phyloP scores from a whole-genome alignment of 2,888 invertebrate genomes.

The Venusia cambrica region DNA sequence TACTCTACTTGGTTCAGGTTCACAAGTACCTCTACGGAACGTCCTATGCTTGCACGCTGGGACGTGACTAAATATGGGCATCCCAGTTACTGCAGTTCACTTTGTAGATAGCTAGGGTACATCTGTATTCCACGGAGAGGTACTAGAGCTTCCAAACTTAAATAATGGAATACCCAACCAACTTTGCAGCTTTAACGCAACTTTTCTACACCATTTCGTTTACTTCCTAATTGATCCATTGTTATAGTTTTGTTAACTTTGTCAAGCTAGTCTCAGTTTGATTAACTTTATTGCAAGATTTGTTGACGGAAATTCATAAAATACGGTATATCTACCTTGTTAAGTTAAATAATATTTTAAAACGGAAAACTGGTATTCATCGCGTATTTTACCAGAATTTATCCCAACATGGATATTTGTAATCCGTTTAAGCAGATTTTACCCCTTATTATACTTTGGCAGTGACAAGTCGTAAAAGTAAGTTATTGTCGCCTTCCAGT shows the following conservation, averaged over 20 bases:
- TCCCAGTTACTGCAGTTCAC: slow-evolving; percentile 21
- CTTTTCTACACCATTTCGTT: slow-evolving; percentile 21
- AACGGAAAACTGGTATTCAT: no score
- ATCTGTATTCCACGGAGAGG: slow-evolving; percentile 23
- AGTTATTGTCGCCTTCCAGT: slow-evolving; percentile 41
- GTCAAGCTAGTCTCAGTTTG: no score
- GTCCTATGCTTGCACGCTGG: slow-evolving; percentile 23
- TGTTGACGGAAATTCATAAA: no score
- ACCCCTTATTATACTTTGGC: no score
- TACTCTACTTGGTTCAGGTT: background rate
- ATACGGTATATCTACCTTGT: no score
- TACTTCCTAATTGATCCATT: slow-evolving; percentile 25
- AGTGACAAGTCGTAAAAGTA: no score
- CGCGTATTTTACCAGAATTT: no score
- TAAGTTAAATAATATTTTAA: no score
- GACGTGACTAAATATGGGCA: slow-evolving; percentile 27
- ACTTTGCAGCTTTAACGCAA: slow-evolving; percentile 3
- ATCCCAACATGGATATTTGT: no score
- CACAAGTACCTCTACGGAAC: slow-evolving; percentile 10
- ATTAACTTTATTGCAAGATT: no score
- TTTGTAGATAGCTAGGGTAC: slow-evolving; percentile 20
- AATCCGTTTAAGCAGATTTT: no score
- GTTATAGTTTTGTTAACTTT: no score
- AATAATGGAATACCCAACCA: slow-evolving; percentile 6
- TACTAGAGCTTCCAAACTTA: slow-evolving; percentile 17